Conservation (phyloP, 2,888 invertebrate species). For the Opisthograptis luteolata region DNA sequence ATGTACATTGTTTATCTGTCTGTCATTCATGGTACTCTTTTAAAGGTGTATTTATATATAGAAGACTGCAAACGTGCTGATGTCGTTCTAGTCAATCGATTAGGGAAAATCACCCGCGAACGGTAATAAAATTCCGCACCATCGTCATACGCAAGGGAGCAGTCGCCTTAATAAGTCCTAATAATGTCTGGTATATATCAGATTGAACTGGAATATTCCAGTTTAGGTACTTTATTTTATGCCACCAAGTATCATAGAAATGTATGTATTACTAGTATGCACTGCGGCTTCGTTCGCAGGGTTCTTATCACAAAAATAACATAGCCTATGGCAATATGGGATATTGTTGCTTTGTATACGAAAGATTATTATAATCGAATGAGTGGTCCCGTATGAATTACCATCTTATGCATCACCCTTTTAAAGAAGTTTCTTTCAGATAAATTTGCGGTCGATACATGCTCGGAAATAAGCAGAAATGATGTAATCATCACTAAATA, state of each 20-base stretch:
- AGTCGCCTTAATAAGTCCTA: conserved; percentile 23
- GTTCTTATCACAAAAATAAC: no score
- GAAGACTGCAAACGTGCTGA: not conserved
- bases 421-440: no score
- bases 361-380: no score
- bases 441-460: no score
- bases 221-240: not conserved
- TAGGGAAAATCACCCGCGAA: conserved; percentile 2
- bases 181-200: conserved; percentile 22
- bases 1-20: no score
- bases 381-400: no score
- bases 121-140: conserved; percentile 7
- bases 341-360: no score
- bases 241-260: not conserved
- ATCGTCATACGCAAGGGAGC: conserved; percentile 17
- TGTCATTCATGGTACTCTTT: no score
- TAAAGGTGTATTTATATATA: no score
- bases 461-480: not conserved
- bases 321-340: no score
- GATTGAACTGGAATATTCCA: conserved; percentile 14
- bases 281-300: no score
- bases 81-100: not conserved
- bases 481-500: not conserved
- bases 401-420: no score
- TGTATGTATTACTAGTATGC: not conserved